Conservation (phyloP, 2,797 vertebrate species). For the Anisognathus igniventris region DNA sequence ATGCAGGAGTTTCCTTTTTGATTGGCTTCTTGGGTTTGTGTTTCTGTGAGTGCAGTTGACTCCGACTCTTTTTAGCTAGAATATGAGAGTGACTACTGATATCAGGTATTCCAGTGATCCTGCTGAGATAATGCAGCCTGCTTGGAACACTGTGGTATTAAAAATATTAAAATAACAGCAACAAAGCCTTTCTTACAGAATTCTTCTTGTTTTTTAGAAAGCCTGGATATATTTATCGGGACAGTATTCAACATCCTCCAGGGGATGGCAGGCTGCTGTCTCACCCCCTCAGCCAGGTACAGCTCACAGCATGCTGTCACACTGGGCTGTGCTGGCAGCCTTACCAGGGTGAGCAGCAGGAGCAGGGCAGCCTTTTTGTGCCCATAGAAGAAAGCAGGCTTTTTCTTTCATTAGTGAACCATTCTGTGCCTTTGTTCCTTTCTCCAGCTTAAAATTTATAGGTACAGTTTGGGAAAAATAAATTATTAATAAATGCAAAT, state of each 20-base stretch:
- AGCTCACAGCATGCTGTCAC: not conserved
- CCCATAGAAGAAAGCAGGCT: not conserved
- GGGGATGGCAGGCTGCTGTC: not conserved
- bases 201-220: not conserved
- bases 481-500: conserved; percentile 56
- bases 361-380: not conserved
- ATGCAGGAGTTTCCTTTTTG: not conserved
- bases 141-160: not conserved
- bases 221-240: not conserved
- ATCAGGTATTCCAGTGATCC: not conserved
- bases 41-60: not conserved
- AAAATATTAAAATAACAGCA: not conserved
- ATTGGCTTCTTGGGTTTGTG: not conserved
- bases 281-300: not conserved
- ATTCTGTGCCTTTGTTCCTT: not conserved
- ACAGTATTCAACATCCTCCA: not conserved
- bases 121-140: not conserved
- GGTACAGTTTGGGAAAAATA: not conserved
- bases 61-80: not conserved
- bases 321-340: not conserved
- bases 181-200: not conserved
- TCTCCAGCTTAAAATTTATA: not conserved
- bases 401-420: not conserved
- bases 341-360: not conserved
- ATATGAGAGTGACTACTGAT: not conserved